phyloP scores from a whole-genome alignment of 1,140 invertebrate species.

The Luehdorfia chinensis region DNA sequence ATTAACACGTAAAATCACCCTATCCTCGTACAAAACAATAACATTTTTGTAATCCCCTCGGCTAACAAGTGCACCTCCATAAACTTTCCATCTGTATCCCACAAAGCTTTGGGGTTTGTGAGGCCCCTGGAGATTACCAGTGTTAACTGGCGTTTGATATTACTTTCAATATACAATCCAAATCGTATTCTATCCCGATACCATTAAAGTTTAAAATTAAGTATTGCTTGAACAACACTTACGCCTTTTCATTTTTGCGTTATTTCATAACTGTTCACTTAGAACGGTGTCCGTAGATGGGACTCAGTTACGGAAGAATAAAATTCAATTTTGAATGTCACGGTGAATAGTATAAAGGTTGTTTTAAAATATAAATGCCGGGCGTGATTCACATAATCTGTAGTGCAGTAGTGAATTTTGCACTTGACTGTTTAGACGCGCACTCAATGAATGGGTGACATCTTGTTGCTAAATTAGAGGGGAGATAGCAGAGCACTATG shows the following conservation, averaged over 20 bases:
- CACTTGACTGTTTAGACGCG: slow-evolving; percentile 55
- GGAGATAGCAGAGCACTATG: slow-evolving; percentile 20
- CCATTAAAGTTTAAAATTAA: slow-evolving; percentile 23
- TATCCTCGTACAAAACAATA: slow-evolving; percentile 56
- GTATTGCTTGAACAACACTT: slow-evolving; percentile 15
- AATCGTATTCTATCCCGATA: not conserved
- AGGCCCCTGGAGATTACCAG: slow-evolving; percentile 47
- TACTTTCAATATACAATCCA: slow-evolving; percentile 27
- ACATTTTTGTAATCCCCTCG: slow-evolving; percentile 65
- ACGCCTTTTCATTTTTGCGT: slow-evolving; percentile 20
- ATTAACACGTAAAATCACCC: slow-evolving; percentile 63
- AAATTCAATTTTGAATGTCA: slow-evolving; percentile 20
- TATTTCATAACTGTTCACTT: not conserved
- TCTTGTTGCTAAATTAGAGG: slow-evolving; percentile 60
- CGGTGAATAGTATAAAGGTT: not conserved
- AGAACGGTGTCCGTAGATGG: slow-evolving; percentile 8
- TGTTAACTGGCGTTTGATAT: slow-evolving; percentile 54
- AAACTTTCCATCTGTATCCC: slow-evolving; percentile 60
- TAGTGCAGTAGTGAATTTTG: slow-evolving; percentile 59
- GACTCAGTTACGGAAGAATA: slow-evolving; percentile 11
- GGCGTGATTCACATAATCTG: slow-evolving; percentile 72
- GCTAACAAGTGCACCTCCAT: slow-evolving; percentile 63
- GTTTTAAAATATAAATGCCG: slow-evolving; percentile 26
- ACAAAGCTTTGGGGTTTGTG: slow-evolving; percentile 57
- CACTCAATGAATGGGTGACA: slow-evolving; percentile 46